Conservation (phyloP, 2,797 vertebrate genomes). For the Gila robusta region DNA sequence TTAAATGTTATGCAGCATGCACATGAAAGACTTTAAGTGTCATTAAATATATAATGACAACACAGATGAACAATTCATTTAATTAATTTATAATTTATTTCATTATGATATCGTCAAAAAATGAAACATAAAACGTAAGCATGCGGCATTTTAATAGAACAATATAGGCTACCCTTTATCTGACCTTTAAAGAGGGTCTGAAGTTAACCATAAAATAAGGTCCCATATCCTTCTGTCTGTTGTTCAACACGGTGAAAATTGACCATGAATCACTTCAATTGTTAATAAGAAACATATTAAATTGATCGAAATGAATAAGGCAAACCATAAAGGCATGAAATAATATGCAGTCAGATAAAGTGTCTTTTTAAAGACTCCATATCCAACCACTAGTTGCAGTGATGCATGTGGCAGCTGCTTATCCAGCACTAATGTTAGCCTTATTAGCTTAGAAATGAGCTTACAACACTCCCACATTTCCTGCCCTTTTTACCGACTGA, state of each 20-base stretch:
- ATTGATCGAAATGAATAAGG: neutral
- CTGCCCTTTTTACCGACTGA: neutral
- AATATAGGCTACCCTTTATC: neutral
- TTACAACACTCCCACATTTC: neutral
- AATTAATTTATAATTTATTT: too few species aligned
- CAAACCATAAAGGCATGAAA: neutral
- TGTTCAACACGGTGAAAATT: neutral
- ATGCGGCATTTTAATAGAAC: neutral
- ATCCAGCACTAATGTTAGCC: conserved; percentile 35
- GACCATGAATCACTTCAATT: neutral
- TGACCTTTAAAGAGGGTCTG: neutral
- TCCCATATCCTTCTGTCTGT: neutral
- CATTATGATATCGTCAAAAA: too few species aligned
- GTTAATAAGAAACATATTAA: neutral
- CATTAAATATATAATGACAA: neutral
- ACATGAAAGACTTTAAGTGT: neutral
- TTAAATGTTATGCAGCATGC: neutral
- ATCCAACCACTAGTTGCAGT: conserved; percentile 50
- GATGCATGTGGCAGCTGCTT: conserved; percentile 44
- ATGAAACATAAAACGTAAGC: neutral
- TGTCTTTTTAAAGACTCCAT: neutral
- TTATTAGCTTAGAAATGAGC: conserved; percentile 33
- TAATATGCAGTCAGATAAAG: neutral
- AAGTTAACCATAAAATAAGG: neutral
- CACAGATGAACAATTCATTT: too few species aligned